A percentile compares a stretch with the other conserved stretches of the same genome.
These are phyloP conservation scores for Grammomys surdaster DNA, from an alignment of 2,113 vertebrate species.

Conservation along the genomic window DNA sequence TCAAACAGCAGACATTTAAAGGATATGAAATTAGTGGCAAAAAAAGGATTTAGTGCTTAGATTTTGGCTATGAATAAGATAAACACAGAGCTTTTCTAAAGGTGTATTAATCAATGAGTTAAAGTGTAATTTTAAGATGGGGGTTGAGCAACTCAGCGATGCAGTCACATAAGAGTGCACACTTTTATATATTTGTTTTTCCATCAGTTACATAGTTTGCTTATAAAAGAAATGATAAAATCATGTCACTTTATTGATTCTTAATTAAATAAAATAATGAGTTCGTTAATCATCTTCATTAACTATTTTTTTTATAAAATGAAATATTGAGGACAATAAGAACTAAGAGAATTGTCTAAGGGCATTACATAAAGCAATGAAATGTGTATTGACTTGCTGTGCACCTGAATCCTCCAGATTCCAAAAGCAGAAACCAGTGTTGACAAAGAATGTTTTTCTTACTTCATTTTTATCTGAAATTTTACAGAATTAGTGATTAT, in stretches of 20 bases:
- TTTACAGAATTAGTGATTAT: background rate
- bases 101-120: background rate
- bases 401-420: background rate
- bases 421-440: background rate
- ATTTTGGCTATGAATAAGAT: constrained; percentile 20
- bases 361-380: background rate
- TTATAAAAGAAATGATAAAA: background rate
- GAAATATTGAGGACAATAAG: background rate
- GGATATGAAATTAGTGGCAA: background rate
- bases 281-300: background rate
- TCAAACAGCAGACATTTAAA: background rate
- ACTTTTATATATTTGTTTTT: background rate
- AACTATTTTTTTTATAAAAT: background rate
- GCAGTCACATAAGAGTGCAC: accelerated
- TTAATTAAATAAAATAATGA: background rate
- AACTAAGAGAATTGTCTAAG: background rate
- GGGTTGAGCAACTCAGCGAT: background rate
- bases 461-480: background rate
- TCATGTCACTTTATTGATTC: background rate
- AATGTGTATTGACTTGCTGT: background rate
- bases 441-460: background rate
- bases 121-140: background rate
- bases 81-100: background rate
- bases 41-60: background rate
- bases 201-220: background rate